phyloP scores from a whole-genome alignment of 2,113 vertebrate genomes.

The Microtus pennsylvanicus region DNA sequence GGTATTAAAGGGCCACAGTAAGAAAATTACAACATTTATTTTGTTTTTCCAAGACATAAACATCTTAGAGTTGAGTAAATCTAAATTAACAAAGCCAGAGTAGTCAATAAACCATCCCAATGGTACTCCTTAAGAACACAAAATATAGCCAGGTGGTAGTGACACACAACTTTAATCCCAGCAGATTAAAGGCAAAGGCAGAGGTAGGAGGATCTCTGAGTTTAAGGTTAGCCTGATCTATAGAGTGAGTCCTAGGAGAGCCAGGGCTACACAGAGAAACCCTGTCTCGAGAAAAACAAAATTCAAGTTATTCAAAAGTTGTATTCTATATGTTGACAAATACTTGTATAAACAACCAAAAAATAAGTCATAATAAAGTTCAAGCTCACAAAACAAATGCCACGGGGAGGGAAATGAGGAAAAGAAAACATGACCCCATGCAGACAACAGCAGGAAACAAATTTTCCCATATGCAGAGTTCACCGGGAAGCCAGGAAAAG shows the following conservation, averaged over 20 bases:
- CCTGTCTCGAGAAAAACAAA: neutral
- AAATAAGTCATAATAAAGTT: neutral
- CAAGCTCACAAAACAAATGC: slow-evolving; percentile 51
- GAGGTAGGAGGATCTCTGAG: neutral
- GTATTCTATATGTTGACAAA: slow-evolving; percentile 26
- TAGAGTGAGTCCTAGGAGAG: neutral
- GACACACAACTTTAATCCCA: neutral
- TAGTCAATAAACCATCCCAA: slow-evolving; percentile 3
- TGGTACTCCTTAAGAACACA: slow-evolving; percentile 35
- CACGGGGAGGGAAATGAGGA: neutral
- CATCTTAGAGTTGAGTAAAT: neutral
- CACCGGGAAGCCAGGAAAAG: neutral
- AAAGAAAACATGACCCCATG: slow-evolving; percentile 14
- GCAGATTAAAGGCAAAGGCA: neutral
- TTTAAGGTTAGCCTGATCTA: neutral
- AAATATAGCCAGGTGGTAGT: neutral
- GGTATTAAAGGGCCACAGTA: slow-evolving; percentile 20
- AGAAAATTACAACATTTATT: neutral
- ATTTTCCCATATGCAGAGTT: neutral
- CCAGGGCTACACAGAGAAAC: neutral
- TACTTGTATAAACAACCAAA: slow-evolving; percentile 19
- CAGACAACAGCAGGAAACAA: neutral
- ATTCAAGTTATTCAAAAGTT: neutral
- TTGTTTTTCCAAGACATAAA: slow-evolving; percentile 47
- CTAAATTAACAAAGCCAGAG: slow-evolving; percentile 37